phyloP scores from a whole-genome alignment of 2,113 vertebrate species.

The Oxygymnocypris stewartii region DNA sequence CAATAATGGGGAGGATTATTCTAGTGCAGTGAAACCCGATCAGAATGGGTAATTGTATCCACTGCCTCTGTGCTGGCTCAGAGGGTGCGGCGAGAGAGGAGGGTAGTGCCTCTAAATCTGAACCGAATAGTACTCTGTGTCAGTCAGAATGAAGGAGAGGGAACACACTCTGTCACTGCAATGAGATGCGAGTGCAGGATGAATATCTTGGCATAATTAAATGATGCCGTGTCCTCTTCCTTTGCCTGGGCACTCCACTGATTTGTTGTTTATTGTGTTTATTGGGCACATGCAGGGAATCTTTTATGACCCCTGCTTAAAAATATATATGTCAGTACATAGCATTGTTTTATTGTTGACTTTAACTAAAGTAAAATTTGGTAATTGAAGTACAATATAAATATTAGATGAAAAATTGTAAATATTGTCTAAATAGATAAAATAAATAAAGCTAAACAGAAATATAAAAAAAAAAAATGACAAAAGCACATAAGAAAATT shows the following conservation, averaged over 20 bases:
- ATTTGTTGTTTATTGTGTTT: neutral
- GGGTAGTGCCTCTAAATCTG: constrained; percentile 69
- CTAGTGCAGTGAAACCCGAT: constrained; percentile 61
- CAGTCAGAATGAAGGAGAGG: constrained; percentile 49
- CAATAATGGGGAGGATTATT: constrained; percentile 61
- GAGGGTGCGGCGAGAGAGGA: constrained; percentile 70
- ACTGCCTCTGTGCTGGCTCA: constrained; percentile 64
- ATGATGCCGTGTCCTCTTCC: constrained; percentile 34
- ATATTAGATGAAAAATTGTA: neutral
- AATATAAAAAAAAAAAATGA: too few relatives aligned
- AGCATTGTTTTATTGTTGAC: neutral
- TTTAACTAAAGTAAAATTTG: neutral
- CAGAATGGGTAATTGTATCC: constrained; percentile 63
- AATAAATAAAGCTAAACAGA: too few relatives aligned
- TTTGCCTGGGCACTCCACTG: neutral
- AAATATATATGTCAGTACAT: neutral
- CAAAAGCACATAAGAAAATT: too few relatives aligned
- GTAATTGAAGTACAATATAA: neutral
- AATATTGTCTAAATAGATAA: neutral
- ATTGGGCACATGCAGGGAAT: neutral
- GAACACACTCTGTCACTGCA: constrained; percentile 45
- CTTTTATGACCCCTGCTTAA: neutral
- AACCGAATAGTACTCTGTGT: constrained; percentile 45
- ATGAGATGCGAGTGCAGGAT: constrained; percentile 51
- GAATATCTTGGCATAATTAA: constrained; percentile 54